Percentiles rank a stretch among this genome's conserved stretches.
Conservation (phyloP, 2,797 vertebrate species). For the Myiothlypis coronata region DNA sequence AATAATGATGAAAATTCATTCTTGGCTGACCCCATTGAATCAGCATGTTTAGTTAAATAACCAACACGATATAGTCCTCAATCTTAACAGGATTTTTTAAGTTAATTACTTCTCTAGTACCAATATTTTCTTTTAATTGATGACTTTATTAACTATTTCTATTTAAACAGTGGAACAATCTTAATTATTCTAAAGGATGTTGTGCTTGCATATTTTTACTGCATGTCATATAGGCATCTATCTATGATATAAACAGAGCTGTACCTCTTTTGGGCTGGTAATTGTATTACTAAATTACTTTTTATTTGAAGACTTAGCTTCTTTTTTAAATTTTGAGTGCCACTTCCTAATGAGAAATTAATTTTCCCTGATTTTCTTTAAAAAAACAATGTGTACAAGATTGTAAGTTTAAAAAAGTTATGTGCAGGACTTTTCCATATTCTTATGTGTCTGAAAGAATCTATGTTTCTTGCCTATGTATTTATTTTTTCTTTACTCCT, state of each 20-base stretch:
- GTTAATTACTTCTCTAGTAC: background rate
- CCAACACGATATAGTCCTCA: background rate
- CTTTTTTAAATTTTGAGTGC: background rate
- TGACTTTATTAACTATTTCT: background rate
- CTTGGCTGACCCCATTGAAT: background rate
- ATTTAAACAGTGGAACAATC: background rate
- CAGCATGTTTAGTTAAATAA: constrained; percentile 33
- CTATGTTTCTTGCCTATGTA: background rate
- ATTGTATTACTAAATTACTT: background rate
- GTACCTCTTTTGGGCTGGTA: background rate
- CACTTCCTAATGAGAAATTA: background rate
- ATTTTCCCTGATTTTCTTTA: background rate
- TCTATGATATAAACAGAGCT: background rate
- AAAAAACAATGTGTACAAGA: background rate
- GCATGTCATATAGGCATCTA: background rate
- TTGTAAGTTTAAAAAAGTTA: background rate
- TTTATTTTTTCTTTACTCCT: background rate
- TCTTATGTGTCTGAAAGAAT: background rate
- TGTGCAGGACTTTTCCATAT: background rate
- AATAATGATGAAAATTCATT: background rate
- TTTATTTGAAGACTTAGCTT: background rate
- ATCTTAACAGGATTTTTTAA: background rate
- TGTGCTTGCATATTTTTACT: background rate
- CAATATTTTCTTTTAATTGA: background rate
- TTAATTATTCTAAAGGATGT: background rate